Evolutionary conservation across 2,113 vertebrate species (phyloP).

Genomic region (Psittacula cyanocephala): DNA sequence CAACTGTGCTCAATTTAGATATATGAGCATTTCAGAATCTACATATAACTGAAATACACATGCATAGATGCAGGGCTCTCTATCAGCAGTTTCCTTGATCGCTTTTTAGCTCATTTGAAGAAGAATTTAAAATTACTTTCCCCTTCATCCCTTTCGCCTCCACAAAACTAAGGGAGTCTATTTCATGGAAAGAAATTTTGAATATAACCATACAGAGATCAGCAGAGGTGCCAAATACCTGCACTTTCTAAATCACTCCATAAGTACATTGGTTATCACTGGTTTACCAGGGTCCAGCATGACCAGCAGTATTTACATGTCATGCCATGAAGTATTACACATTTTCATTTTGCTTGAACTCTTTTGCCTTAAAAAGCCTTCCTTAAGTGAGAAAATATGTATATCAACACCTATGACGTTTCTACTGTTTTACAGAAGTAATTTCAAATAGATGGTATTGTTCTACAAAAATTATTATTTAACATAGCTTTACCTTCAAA

Average conservation of each 20-base stretch:
- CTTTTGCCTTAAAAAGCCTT: not conserved
- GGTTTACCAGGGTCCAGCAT: not conserved
- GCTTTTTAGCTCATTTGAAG: not conserved
- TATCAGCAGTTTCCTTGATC: not conserved
- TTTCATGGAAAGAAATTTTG: not conserved
- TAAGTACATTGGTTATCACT: not conserved
- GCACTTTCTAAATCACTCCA: not conserved
- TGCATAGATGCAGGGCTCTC: not conserved
- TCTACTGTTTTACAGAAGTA: not conserved
- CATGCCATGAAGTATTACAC: not conserved
- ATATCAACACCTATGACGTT: not conserved
- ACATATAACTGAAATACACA: not conserved
- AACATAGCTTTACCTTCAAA: constrained; percentile 83
- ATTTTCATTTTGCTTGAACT: not conserved
- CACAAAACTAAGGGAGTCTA: not conserved
- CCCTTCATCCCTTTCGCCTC: not conserved
- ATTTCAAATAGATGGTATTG: not conserved
- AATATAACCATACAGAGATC: not conserved
- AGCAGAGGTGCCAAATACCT: not conserved
- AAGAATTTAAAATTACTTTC: not conserved
- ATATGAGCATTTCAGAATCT: not conserved
- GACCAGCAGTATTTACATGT: not conserved
- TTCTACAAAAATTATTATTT: not conserved
- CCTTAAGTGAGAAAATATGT: not conserved
- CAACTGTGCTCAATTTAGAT: not conserved